Base-by-base conservation (phyloP, 2,888 invertebrate species). In the Oscheius onirici region DNA sequence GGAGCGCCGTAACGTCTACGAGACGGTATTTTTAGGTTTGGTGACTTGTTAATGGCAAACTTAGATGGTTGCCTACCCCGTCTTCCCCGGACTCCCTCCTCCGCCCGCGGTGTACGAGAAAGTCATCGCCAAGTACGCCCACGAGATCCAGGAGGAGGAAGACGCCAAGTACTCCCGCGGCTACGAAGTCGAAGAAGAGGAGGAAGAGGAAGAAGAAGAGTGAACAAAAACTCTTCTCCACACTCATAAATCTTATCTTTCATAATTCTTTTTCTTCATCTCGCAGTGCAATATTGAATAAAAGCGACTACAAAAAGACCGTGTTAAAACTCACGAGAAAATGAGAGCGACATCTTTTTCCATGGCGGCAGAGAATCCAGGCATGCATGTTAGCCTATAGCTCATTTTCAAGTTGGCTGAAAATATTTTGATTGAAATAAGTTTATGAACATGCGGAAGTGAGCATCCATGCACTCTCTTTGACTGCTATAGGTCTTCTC, bases 51-150 rank as follows among this genome's bases (percentile, higher is more conserved):
- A 3, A 49, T 20, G 17, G 17, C 6, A 34, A 6, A 73, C 83
- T n/a, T 71, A 86, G 86, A 82, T 78, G 55, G 69, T 73, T 57
- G 86, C 86, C 24, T 84, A 73, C 72, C 86, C 86, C 26, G 80
- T 81, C 73, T 86, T 86, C 82, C 86, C 86, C 51, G 84, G 86
- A 66, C 72, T 86, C n/a, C 81, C 86, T 10, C 86, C 86, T 44
- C 86, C 86, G 54, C 84, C 86, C 13, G 74, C 76, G 10, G 20
- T 79, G 44, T 78, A 74, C 68, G 81, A 83, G 69, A 81, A 81
- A 51, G 76, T 81, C 58, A 80, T 80, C 76, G 78, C 79, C 71
- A 79, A 79, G 65, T 34, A 69, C 34, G 72, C 60, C 61, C 69
- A 72, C 43, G 71, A 71, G 51, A 66, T 70, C 46, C 70, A 70